Base-by-base conservation (phyloP, 2,888 invertebrate species). In the Trichacis sp. region DNA sequence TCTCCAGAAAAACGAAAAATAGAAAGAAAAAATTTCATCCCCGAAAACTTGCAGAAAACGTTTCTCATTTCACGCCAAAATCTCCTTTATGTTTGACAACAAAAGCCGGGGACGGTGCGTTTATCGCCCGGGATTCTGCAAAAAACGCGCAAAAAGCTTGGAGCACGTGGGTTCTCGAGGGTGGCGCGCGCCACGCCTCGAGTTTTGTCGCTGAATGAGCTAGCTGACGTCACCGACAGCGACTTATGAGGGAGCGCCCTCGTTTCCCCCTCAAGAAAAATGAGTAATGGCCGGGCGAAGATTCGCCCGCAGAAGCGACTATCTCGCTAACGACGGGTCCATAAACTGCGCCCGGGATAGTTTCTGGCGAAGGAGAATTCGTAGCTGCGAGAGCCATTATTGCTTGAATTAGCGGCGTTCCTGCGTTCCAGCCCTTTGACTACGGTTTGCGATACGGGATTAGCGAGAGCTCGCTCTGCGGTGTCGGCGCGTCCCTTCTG, bases 341-440 rank as follows among this genome's bases (percentile, higher is more conserved):
- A 58, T 62, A 59, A 56, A 59, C 40, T 38, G 52, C 17, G 51
- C 42, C 12, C 46, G 56, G 20, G 42, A 51, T 59, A 53, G 63
- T 50, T 66, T 58, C 54, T 19, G 68, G 62, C 38, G 20, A 52
- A 33, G 55, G 51, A 58, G 29, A 55, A 64, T 58, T 64, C 59
- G 62, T 54, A 64, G 62, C 69, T 64, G 64, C 73, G n/a, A 75
- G 77, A 77, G 76, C 76, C 74, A 79, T 80, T 77, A 80, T 79
- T 77, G 77, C 64, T 61, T 59, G 77, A 77, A 80, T 79, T 80
- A 79, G 77, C 71, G 71, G 71, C 68, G 74, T 69, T 72, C 66
- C 59, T 66, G 71, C 72, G 64, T 71, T 70, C 75, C 63, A 75
- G 72, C 77, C 77, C 78, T 77, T 79, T 79, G 78, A 79, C 77